Conservation (phyloP, 2,888 invertebrate species). For the Azorinus chamasolen region DNA sequence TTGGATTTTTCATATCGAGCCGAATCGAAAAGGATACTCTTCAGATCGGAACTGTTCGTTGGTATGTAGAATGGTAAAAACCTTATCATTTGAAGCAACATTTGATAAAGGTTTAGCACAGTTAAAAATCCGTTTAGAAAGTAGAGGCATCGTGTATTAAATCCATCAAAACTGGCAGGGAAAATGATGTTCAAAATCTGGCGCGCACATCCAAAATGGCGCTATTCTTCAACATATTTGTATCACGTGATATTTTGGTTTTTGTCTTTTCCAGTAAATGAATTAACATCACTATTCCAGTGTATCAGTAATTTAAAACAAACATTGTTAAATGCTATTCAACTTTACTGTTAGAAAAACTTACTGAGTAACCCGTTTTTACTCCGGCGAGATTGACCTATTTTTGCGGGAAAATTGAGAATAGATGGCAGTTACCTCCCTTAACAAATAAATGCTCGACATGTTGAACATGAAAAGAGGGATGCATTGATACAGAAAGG, state of each 20-base stretch:
- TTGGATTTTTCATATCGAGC: slow-evolving; percentile 72
- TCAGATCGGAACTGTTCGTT: slow-evolving; percentile 84
- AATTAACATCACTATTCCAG: no score
- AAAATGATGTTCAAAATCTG: slow-evolving; percentile 82
- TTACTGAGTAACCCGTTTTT: background rate
- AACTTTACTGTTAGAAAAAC: no score
- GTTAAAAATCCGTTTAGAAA: slow-evolving; percentile 81
- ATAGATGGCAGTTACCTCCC: slow-evolving; percentile 37
- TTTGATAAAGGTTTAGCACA: slow-evolving; percentile 74
- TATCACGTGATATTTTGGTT: slow-evolving; percentile 58
- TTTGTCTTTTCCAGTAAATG: background rate
- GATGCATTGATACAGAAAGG: no score
- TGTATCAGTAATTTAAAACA: no score
- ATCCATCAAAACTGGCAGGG: slow-evolving; percentile 62
- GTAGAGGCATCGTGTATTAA: slow-evolving; percentile 81
- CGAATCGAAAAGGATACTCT: slow-evolving; percentile 83
- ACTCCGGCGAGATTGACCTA: slow-evolving; percentile 33
- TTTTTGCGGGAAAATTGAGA: slow-evolving; percentile 56
- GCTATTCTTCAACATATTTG: slow-evolving; percentile 59
- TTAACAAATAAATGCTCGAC: slow-evolving; percentile 2
- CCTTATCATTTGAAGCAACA: slow-evolving; percentile 74
- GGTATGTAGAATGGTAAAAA: slow-evolving; percentile 83
- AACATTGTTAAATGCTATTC: no score
- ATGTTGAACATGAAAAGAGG: no score
- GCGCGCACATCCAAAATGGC: slow-evolving; percentile 81